These are phyloP conservation scores for Tragelaphus strepsiceros DNA, from an alignment of 2,113 vertebrate genomes.

Conservation along the genomic window DNA sequence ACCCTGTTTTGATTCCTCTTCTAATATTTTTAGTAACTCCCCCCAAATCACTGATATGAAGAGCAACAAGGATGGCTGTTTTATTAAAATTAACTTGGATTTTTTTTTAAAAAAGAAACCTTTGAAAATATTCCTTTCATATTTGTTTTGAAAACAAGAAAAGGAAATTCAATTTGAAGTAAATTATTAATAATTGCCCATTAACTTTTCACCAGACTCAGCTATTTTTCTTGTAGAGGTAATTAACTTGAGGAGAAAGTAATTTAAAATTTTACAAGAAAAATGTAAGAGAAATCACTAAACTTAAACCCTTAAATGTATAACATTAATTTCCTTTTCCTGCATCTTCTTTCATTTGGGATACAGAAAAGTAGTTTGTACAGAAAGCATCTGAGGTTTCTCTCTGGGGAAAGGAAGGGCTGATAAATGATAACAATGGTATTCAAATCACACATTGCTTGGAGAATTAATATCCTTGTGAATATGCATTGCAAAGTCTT, in stretches of 20 bases:
- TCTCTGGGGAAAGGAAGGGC: conserved; percentile 41
- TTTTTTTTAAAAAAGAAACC: background rate
- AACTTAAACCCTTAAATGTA: conserved; percentile 24
- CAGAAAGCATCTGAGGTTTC: conserved; percentile 43
- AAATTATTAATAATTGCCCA: background rate
- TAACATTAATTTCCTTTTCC: conserved; percentile 41
- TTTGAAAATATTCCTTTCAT: background rate
- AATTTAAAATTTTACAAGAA: conserved; percentile 7
- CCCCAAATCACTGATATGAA: background rate
- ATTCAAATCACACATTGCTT: conserved; percentile 13
- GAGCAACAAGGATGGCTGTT: background rate
- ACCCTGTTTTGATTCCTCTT: background rate
- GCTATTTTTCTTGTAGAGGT: background rate
- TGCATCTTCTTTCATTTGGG: conserved; percentile 55
- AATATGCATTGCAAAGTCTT: conserved; percentile 9
- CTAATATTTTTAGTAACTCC: background rate
- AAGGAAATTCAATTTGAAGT: background rate
- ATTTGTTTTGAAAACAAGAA: conserved; percentile 3
- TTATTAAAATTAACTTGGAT: background rate
- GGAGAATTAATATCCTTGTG: conserved; percentile 40
- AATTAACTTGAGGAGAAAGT: background rate
- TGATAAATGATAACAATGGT: conserved; percentile 30
- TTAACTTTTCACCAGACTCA: background rate
- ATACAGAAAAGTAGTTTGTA: conserved; percentile 13
- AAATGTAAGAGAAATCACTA: background rate